Conservation (phyloP, 2,888 invertebrate species). For the Nemoura dubitans region DNA sequence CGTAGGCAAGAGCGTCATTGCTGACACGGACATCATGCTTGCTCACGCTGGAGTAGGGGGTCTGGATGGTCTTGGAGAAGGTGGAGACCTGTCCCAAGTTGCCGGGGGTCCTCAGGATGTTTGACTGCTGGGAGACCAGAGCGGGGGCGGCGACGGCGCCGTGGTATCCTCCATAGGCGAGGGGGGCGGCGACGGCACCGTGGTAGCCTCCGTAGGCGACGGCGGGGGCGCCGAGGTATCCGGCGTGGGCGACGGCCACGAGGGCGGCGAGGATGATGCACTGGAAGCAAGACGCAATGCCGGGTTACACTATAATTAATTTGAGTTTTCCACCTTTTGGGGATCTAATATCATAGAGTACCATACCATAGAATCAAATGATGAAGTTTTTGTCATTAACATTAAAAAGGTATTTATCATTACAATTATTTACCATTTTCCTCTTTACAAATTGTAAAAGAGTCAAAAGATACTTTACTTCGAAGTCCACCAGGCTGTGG, state of each 20-base stretch:
- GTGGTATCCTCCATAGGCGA: conserved; percentile 57
- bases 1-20: conserved; percentile 50
- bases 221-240: conserved; percentile 49
- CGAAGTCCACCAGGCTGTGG: too few species aligned
- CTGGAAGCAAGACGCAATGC: conserved; percentile 4
- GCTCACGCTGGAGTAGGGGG: conserved; percentile 76
- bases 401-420: too few species aligned
- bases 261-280: conserved; percentile 47
- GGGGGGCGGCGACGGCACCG: conserved; percentile 33
- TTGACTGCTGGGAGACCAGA: conserved; percentile 51
- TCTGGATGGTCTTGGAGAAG: conserved; percentile 74
- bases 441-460: too few species aligned
- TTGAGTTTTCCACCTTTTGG: too few species aligned
- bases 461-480: too few species aligned
- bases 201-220: conserved; percentile 37
- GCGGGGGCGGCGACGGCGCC: conserved; percentile 58
- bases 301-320: too few species aligned
- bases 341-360: too few species aligned
- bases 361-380: too few species aligned
- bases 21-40: conserved; percentile 74
- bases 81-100: conserved; percentile 74
- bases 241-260: conserved; percentile 54
- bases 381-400: too few species aligned
- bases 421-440: too few species aligned
- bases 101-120: conserved; percentile 66